Evolutionary conservation across 2,797 vertebrate species (phyloP).

Genomic region (Onychomys leucogaster): DNA sequence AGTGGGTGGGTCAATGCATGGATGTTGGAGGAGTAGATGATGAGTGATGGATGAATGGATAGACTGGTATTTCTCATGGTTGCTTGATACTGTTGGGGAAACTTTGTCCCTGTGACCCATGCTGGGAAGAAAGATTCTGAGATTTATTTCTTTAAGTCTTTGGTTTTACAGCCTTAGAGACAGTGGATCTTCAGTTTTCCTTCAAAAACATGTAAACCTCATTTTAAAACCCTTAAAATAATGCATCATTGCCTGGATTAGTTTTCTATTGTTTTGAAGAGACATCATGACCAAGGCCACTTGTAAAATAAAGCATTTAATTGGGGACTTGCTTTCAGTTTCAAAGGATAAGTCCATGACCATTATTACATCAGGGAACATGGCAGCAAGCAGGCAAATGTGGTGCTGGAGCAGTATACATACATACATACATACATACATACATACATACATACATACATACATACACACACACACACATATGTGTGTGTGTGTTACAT

Average conservation of each 20-base stretch:
- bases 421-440: too few relatives aligned
- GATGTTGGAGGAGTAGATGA: not conserved
- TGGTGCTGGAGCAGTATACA: not conserved
- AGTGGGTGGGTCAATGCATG: not conserved
- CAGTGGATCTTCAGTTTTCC: not conserved
- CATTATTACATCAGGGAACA: not conserved
- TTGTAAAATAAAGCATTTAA: not conserved
- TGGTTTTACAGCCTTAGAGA: not conserved
- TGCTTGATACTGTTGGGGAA: not conserved
- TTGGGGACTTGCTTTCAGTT: not conserved
- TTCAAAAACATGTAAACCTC: conserved; percentile 38
- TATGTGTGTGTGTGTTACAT: too few relatives aligned
- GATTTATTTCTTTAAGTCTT: not conserved
- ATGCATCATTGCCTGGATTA: not conserved
- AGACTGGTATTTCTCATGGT: not conserved
- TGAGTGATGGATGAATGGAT: not conserved
- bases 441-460: too few relatives aligned
- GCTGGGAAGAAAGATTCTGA: not conserved
- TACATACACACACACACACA: too few relatives aligned
- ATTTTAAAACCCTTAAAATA: conserved; percentile 6
- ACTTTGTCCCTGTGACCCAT: not conserved
- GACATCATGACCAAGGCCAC: not conserved
- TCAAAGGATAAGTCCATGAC: not conserved
- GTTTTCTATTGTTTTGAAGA: not conserved
- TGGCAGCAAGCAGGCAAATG: not conserved